Evolutionary conservation across 2,113 vertebrate genomes (phyloP).

Genomic region (Microcebus lehilahytsara): DNA sequence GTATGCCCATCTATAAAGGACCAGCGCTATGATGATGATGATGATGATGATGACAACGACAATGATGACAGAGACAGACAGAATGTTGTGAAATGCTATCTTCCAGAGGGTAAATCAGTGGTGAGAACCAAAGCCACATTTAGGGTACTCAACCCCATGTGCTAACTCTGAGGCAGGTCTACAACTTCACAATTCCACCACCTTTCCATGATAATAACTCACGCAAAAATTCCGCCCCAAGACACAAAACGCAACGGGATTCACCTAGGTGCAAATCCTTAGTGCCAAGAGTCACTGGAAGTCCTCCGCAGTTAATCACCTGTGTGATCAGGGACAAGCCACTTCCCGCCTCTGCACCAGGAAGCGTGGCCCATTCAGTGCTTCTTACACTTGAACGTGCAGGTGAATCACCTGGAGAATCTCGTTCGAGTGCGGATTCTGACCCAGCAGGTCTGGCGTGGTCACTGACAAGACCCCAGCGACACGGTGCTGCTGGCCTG

Average conservation of each 20-base stretch:
- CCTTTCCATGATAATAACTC: background rate
- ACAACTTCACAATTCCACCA: background rate
- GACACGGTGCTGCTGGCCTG: background rate
- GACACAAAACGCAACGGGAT: background rate
- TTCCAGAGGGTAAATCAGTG: background rate
- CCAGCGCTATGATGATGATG: background rate
- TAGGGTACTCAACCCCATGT: accelerated
- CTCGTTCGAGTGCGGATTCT: background rate
- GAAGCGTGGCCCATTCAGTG: background rate
- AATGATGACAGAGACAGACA: accelerated
- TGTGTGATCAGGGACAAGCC: background rate
- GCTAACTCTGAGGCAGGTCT: background rate
- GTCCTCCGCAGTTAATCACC: background rate
- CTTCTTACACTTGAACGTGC: background rate
- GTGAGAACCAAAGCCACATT: background rate
- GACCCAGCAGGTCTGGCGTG: background rate
- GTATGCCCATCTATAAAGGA: accelerated
- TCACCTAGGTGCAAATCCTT: background rate
- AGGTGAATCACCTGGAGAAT: background rate
- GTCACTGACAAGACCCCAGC: background rate
- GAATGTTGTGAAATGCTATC: background rate
- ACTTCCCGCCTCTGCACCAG: background rate
- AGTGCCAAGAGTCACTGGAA: background rate
- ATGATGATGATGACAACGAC: no score
- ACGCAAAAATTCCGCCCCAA: background rate